Base-by-base conservation (phyloP, 2,797 vertebrate species). In the Squalus acanthias region DNA sequence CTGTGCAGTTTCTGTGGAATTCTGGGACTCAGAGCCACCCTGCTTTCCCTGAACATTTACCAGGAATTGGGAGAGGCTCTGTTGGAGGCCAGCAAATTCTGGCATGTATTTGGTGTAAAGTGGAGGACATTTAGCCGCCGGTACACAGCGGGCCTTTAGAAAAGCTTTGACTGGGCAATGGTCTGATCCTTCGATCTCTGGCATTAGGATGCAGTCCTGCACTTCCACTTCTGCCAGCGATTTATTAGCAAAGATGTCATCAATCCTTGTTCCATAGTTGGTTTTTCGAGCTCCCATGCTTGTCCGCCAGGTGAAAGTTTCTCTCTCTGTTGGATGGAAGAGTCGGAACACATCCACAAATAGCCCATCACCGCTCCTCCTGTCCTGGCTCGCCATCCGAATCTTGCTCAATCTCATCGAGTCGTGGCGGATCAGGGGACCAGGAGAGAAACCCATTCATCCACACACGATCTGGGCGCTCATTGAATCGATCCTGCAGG, bases 251-350 rank as follows among this genome's bases (percentile, higher is more conserved):
- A 99, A 98, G 96, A 99, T 98, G 97, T 99, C 99, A 97, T 99
- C 99, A 10, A 99, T 98, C 69, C 99, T 98, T 0, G 98, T 98
- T 96, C 99, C 99, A 0, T 99, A 99, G 98, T 99, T 99, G 97
- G 98, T 98, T 96, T 98, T 98, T 17, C 99, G 98, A 1, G 98
- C 99, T 7, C 99, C 98, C 0, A 98, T 99, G 63, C 98, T 97
- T 0, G 98, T 98, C 57, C 98, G 98, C 99, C 99, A 99, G 0
- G 99, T 99, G 97, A 99, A 99, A 92, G 99, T 98, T 0, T 97
- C 97, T 22, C 97, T 96, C 96, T 98, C 98, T 13, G 97, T 97
- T 20, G 99, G 98, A 96, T 99, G 98, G 97, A 99, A 98, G 97
- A 97, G 97, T 20, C 98, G 98, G 97, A 98, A 99, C 12, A 97